These are phyloP conservation scores for Nothura maculosa DNA, from an alignment of 2,797 vertebrate species.

Conservation along the genomic window DNA sequence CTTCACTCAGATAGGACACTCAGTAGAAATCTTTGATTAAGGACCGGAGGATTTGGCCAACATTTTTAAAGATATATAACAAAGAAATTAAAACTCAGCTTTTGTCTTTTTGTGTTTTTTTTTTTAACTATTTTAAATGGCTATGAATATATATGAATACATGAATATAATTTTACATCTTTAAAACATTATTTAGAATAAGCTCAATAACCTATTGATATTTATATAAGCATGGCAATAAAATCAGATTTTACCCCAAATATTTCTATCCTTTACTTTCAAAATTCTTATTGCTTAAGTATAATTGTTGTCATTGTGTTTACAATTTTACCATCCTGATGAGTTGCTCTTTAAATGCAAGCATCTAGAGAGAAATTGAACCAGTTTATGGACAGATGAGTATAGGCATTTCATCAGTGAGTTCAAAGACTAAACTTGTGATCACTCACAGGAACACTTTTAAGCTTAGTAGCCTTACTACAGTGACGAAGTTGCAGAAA, in stretches of 20 bases:
- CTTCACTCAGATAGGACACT: background rate
- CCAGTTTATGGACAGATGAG: background rate
- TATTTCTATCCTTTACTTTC: background rate
- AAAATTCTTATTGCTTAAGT: background rate
- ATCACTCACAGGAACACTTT: background rate
- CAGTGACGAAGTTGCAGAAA: slow-evolving; percentile 18
- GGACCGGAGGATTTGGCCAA: background rate
- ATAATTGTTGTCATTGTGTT: background rate
- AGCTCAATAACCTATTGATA: background rate
- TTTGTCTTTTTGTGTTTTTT: background rate
- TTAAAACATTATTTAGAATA: background rate
- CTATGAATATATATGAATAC: background rate
- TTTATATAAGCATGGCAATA: background rate
- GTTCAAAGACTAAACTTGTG: background rate
- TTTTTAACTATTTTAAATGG: background rate
- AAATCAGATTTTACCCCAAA: background rate
- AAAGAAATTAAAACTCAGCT: background rate
- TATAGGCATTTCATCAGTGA: background rate
- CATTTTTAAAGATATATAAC: background rate
- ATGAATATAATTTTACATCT: background rate
- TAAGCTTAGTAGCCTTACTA: background rate
- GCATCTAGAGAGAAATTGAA: background rate
- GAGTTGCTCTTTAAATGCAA: background rate
- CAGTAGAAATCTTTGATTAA: background rate
- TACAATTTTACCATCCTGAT: background rate